Conservation (phyloP, 1,140 invertebrate species). For the Sarcophaga peregrina region DNA sequence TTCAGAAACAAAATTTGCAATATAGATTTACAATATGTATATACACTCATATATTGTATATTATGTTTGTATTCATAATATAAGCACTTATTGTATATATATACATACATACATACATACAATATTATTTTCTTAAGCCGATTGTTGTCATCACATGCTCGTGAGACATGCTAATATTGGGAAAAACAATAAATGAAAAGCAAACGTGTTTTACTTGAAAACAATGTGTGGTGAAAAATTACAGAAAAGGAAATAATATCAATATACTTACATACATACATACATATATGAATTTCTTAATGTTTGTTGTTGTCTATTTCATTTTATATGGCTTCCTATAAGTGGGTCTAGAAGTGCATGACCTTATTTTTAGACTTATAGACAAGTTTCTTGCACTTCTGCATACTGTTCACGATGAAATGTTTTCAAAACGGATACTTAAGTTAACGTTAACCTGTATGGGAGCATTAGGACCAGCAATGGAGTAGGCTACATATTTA, state of each 20-base stretch:
- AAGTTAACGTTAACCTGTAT: not conserved
- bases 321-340: constrained; percentile 5
- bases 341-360: constrained; percentile 20
- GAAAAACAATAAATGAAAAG: not conserved
- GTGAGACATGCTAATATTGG: constrained; percentile 16
- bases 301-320: not conserved
- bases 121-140: constrained; percentile 10
- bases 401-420: not conserved
- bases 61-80: not conserved
- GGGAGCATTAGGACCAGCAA: too few relatives aligned
- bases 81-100: not conserved
- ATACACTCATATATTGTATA: not conserved
- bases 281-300: not conserved
- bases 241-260: not conserved
- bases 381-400: not conserved
- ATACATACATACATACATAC: not conserved
- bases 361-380: constrained; percentile 13
- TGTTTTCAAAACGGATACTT: not conserved
- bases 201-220: not conserved
- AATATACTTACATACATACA: too few relatives aligned
- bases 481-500: too few relatives aligned
- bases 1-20: not conserved
- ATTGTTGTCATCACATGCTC: constrained; percentile 17
- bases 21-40: not conserved
- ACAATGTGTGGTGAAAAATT: not conserved